Evolutionary conservation across 2,113 vertebrate species (phyloP), one percentile per base, ranked within the genome.

Genomic region (Peromyscus polionotus): DNA sequence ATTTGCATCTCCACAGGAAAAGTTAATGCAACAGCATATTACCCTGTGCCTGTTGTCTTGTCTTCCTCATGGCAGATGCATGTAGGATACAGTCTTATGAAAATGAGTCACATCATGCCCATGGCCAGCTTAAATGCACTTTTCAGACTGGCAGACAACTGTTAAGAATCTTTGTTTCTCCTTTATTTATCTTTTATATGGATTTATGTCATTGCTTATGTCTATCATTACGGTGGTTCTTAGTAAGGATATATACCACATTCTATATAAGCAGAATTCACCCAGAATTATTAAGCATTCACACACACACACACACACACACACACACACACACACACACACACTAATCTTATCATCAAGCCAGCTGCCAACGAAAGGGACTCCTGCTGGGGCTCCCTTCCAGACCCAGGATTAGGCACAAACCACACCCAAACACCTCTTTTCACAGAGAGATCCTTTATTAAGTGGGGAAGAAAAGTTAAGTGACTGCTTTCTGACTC

Each of bases 161-260:
- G 14, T 83, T 14, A 4, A 68, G 51, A 81, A 83, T 96, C 28
- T 89, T 93, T 0, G 24, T 7, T 54, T 83, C 57, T n/a, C 13
- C 11, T 83, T 92, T 95, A 63, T 91, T 26, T 16, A 76, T 65
- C 45, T 95, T 93, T 87, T 24, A 0, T 42, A 22, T 76, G 9
- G 10, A 93, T 81, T 85, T 75, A 51, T 84, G 84, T 36, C 45
- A 75, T 76, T 95, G 33, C 14, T 84, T 83, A 80, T 59, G n/a
- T 80, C 19, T 83, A 17, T 51, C 28, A 85, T 48, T 57, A 39
- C 79, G 77, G 22, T 79, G 93, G 20, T 9, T 88, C 90, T 87
- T 26, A 76, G 1, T 80, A 45, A 77, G 45, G 24, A 67, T 90
- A 75, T 39, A 65, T 11, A 17, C 7, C 84, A 72, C 67, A 5